A percentile compares a stretch with the other conserved stretches of the same genome.
Evolutionary conservation across 2,797 vertebrate species (phyloP).

Genomic region (Podarcis siculus): DNA sequence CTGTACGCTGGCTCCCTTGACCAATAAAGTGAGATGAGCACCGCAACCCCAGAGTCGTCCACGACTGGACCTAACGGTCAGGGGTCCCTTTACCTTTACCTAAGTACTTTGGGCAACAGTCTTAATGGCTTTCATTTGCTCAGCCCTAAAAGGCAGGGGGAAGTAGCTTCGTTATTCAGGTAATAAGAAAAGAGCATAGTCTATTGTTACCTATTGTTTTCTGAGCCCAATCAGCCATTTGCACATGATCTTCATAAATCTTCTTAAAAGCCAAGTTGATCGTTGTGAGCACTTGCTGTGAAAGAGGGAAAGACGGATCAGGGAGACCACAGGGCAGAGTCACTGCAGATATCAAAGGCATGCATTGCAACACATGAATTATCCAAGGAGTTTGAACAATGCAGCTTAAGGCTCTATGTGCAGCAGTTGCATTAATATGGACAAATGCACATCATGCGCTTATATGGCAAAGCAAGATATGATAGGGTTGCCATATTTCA

Average conservation of each 20-base stretch:
- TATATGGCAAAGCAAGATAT: not conserved
- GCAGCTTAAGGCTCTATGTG: not conserved
- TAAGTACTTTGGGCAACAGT: not conserved
- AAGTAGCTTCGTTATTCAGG: not conserved
- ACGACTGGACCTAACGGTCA: no score
- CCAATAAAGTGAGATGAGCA: no score
- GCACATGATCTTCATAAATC: conserved; percentile 40
- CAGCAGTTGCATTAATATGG: not conserved
- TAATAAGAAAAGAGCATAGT: not conserved
- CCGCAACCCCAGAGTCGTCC: no score
- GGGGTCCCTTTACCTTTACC: not conserved
- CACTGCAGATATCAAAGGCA: not conserved
- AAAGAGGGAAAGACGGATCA: not conserved
- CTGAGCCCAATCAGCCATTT: conserved; percentile 48
- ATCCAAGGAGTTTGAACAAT: not conserved
- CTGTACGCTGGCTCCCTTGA: no score
- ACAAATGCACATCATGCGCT: not conserved
- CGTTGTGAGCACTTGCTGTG: conserved; percentile 19
- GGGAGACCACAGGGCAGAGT: not conserved
- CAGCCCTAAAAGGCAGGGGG: not conserved
- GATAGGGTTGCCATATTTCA: no score
- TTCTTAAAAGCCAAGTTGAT: conserved; percentile 36
- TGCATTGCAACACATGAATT: not conserved
- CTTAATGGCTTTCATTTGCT: not conserved
- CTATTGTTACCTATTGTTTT: conserved; percentile 27